phyloP scores from a whole-genome alignment of 2,797 vertebrate genomes.

The Xerus rutilus region DNA sequence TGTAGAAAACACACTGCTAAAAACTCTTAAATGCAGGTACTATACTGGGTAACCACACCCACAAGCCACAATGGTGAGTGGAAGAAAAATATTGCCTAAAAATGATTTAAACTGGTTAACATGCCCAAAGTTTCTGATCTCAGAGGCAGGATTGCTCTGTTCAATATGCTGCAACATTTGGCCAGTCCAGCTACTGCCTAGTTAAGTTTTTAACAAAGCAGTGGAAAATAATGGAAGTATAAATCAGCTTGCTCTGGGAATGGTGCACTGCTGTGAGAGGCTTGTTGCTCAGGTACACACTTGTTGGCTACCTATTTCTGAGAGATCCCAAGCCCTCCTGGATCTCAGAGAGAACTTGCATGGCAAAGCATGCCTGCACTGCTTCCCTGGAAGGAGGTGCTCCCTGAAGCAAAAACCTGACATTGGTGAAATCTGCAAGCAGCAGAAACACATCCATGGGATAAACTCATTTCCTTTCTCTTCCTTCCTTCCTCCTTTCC shows the following conservation, averaged over 20 bases:
- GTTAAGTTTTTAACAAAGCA: not conserved
- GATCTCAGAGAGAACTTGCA: not conserved
- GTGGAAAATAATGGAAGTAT: not conserved
- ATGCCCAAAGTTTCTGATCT: slow-evolving; percentile 20
- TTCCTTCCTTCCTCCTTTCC: not conserved
- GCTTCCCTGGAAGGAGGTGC: not conserved
- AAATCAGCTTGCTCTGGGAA: not conserved
- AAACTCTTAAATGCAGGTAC: slow-evolving; percentile 55
- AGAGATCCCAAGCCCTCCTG: not conserved
- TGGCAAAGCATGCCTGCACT: not conserved
- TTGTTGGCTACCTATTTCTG: not conserved
- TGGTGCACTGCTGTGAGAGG: not conserved
- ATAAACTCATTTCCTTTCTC: not conserved
- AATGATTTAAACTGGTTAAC: not conserved
- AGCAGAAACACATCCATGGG: not conserved
- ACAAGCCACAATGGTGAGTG: not conserved
- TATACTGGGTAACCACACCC: slow-evolving; percentile 1
- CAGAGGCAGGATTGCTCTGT: slow-evolving; percentile 21
- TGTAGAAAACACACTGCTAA: slow-evolving; percentile 64
- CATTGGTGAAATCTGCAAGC: not conserved
- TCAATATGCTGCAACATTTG: not conserved
- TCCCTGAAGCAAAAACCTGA: slow-evolving; percentile 1
- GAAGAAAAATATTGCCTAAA: slow-evolving; percentile 41
- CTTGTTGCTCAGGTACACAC: not conserved
- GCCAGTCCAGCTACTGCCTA: not conserved